These are phyloP conservation scores for Melipona quadrifasciata DNA, from an alignment of 1,140 invertebrate genomes.

Conservation along the genomic window DNA sequence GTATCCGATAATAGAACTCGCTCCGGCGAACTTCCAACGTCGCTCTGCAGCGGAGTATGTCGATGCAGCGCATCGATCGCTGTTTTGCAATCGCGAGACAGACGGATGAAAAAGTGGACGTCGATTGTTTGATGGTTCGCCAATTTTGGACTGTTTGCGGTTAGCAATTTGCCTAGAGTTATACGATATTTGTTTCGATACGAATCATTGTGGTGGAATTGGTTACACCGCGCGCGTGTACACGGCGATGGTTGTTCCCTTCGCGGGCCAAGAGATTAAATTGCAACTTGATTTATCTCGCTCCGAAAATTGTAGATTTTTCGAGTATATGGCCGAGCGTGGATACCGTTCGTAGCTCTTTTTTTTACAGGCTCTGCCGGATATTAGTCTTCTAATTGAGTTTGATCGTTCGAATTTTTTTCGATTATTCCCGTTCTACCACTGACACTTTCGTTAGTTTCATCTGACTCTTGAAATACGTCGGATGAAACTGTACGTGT, in stretches of 20 bases:
- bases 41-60: background rate
- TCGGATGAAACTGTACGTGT: too few species aligned
- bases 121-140: background rate
- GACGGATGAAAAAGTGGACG: background rate
- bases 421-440: background rate
- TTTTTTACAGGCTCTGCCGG: too few species aligned
- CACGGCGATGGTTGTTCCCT: background rate
- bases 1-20: conserved; percentile 49
- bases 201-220: background rate
- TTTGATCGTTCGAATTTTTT: background rate
- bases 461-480: too few species aligned
- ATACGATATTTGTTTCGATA: background rate
- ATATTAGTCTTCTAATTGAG: background rate
- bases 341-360: too few species aligned
- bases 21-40: background rate
- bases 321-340: background rate
- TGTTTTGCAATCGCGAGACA: background rate
- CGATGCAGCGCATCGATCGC: background rate
- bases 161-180: background rate
- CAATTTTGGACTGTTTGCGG: background rate
- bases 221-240: background rate
- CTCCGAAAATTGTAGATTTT: background rate
- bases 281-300: background rate
- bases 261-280: background rate
- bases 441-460: background rate